Evolutionary conservation across 2,113 vertebrate species (phyloP).

Genomic region (Grantiella picta): DNA sequence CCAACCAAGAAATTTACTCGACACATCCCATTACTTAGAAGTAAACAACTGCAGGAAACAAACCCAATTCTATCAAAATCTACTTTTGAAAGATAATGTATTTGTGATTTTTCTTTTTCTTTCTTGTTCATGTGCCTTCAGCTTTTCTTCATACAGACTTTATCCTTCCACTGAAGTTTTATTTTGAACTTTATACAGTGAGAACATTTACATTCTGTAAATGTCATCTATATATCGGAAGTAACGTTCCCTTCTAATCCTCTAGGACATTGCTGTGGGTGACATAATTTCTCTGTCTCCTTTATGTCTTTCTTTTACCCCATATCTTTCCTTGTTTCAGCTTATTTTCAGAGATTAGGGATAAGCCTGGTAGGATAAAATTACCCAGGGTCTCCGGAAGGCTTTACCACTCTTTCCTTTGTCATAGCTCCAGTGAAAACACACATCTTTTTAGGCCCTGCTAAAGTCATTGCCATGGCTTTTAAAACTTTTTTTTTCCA

Average conservation of each 20-base stretch:
- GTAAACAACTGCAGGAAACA: neutral
- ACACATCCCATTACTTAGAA: rapidly evolving
- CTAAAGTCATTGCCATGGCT: neutral
- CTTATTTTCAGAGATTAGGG: neutral
- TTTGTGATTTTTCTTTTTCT: neutral
- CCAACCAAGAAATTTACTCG: neutral
- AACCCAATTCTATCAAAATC: neutral
- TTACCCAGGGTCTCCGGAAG: neutral
- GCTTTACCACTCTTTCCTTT: neutral
- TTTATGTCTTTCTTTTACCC: neutral
- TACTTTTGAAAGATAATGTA: neutral
- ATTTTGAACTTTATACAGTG: neutral
- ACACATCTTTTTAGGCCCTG: neutral
- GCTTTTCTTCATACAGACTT: neutral
- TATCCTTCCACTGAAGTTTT: neutral
- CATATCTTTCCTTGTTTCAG: neutral
- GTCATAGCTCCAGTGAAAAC: neutral
- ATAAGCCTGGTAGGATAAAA: neutral
- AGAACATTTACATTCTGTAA: no score
- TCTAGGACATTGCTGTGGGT: neutral
- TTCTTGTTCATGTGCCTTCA: neutral
- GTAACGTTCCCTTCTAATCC: neutral
- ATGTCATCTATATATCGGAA: neutral
- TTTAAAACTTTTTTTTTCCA: neutral
- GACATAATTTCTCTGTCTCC: neutral